phyloP scores from a whole-genome alignment of 37 sponge, comb jelly and placozoan species.

The Haliclona indistincta region DNA sequence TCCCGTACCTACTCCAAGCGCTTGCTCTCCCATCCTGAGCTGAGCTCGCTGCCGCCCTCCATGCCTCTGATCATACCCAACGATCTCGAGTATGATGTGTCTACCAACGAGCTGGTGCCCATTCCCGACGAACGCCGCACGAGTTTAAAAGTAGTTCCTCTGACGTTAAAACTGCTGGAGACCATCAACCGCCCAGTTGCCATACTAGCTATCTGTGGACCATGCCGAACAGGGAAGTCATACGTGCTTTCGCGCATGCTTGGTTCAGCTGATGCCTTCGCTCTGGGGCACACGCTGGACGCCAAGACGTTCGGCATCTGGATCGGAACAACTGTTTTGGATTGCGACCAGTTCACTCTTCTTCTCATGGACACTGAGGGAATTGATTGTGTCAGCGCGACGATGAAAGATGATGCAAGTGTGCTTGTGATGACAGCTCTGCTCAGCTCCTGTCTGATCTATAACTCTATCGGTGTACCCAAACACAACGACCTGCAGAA shows the following conservation, averaged over 20 bases:
- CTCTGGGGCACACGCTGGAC: constrained; percentile 26
- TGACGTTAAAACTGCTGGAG: constrained; percentile 13
- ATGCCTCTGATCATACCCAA: constrained; percentile 28
- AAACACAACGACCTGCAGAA: constrained; percentile 5
- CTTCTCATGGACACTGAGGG: constrained; percentile 45
- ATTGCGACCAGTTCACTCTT: constrained; percentile 31
- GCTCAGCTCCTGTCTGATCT: constrained; percentile 35
- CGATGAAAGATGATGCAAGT: constrained; percentile 7
- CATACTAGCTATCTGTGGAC: constrained; percentile 39
- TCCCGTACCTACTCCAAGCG: too few species aligned
- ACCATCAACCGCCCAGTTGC: constrained; percentile 35
- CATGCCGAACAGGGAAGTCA: constrained; percentile 45
- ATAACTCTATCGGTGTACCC: constrained; percentile 27
- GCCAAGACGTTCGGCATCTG: constrained; percentile 28
- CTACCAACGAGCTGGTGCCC: constrained; percentile 10
- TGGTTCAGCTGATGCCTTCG: constrained; percentile 13
- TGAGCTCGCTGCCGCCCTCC: not conserved
- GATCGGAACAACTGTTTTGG: constrained; percentile 33
- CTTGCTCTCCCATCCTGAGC: too few species aligned
- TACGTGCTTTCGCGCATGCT: constrained; percentile 42
- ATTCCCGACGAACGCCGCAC: not conserved
- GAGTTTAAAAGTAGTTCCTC: constrained; percentile 1
- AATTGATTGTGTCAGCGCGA: not conserved
- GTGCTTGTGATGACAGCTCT: constrained; percentile 28
- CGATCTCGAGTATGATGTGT: not conserved